These are phyloP conservation scores for Parotocinclus haroldoi DNA, from an alignment of 2,797 vertebrate species.

Conservation along the genomic window DNA sequence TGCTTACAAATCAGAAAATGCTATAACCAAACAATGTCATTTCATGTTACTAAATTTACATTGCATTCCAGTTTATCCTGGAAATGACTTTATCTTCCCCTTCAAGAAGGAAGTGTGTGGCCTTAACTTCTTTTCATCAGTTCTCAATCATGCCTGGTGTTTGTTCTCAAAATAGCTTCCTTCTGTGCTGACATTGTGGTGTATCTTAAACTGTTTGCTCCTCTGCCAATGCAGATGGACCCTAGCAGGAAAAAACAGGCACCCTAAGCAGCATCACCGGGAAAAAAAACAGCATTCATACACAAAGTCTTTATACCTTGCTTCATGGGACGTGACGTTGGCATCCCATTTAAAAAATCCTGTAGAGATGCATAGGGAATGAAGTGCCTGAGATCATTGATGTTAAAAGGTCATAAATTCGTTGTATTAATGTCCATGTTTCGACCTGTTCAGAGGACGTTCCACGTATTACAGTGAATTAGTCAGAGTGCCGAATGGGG, in stretches of 20 bases:
- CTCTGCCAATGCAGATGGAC: conserved; percentile 50
- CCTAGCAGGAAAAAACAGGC: conserved; percentile 43
- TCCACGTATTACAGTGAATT: conserved; percentile 43
- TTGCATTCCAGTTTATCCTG: too few species aligned
- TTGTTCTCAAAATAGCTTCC: conserved; percentile 35
- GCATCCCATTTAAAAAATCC: too few species aligned
- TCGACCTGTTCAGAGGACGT: conserved; percentile 34
- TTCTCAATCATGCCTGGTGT: conserved; percentile 22
- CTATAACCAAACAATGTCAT: too few species aligned
- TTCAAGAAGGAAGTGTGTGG: conserved; percentile 18
- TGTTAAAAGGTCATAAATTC: conserved; percentile 37
- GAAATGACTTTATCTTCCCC: neutral
- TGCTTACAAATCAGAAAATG: too few species aligned
- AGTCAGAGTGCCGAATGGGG: conserved; percentile 34
- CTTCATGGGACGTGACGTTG: too few species aligned
- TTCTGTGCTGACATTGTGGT: conserved; percentile 36
- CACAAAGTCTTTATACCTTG: conserved; percentile 4
- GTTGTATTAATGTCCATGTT: conserved; percentile 37
- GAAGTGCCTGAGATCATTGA: conserved; percentile 13
- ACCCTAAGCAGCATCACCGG: conserved; percentile 40
- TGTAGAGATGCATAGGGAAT: conserved; percentile 8
- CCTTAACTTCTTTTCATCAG: conserved; percentile 27
- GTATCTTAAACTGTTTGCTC: conserved; percentile 52
- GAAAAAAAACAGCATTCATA: conserved; percentile 47
- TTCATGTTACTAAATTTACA: too few species aligned